Evolutionary conservation across 2,888 invertebrate species (phyloP), one percentile per base, ranked within the genome.

Genomic region (Sialis lutaria): DNA sequence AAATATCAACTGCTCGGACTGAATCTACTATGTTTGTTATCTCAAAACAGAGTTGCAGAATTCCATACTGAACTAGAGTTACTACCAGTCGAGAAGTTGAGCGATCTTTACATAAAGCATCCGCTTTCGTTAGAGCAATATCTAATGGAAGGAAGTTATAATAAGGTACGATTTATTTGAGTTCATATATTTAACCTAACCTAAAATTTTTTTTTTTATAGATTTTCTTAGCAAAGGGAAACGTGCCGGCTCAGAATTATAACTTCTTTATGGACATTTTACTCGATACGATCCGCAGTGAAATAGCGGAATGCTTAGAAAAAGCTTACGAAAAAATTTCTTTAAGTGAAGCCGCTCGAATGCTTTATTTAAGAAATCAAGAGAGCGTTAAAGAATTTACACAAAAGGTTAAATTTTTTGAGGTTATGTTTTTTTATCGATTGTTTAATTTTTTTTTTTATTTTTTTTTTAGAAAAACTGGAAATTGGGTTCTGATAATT

Each of bases 141-240:
- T 64, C 74, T 98, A 47, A 98, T 98, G 96, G 98, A 98, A 64
- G 98, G 98, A 43, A 91, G 93, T 54, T 98, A 98, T 62, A 97
- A 98, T 63, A 98, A 98, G 69, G 82, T 84, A 60, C 50, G 44
- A 44, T 41, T 22, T 30, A 46, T 47, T 40, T n/a, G 49, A 48
- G 10, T 46, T 32, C 5, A 42, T 47, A 42, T 45, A 5, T 10
- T 6, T 31, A 48, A 34, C 6, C 7, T 34, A 7, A 35, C 6
- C 10, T 35, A 42, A 32, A 46, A 44, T 43, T 9, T 40, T 49
- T 49, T 49, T 49, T 42, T 10, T 54, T 54, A 53, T 50, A 69
- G 68, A 88, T 92, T 48, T 92, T 92, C 61, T 72, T 90, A 55
- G 90, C 90, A 1, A 88, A 90, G 73, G 91, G 86, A 30, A 93